These are phyloP conservation scores for Albula goreensis DNA, from an alignment of 2,113 vertebrate genomes.

Conservation along the genomic window DNA sequence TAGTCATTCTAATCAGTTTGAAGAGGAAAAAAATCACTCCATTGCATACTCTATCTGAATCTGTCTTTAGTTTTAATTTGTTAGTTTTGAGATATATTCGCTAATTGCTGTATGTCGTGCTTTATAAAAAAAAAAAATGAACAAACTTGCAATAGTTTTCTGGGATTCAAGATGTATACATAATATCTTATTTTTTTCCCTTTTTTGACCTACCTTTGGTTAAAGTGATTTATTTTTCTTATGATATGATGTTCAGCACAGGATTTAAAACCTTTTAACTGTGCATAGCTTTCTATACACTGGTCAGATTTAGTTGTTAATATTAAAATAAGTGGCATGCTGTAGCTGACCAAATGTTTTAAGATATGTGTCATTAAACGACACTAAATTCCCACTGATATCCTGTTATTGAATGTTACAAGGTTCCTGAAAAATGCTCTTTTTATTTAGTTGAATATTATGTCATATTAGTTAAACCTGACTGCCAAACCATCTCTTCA, in stretches of 20 bases:
- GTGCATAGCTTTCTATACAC: slow-evolving; percentile 36
- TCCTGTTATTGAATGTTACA: slow-evolving; percentile 21
- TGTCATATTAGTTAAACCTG: not conserved
- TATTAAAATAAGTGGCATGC: slow-evolving; percentile 45
- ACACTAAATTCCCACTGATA: slow-evolving; percentile 23
- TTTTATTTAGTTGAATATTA: not conserved
- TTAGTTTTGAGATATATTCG: slow-evolving; percentile 27
- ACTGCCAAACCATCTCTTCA: not conserved
- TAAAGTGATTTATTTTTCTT: slow-evolving; percentile 44
- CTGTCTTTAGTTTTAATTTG: slow-evolving; percentile 19
- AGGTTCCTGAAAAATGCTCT: not conserved
- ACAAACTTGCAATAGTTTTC: slow-evolving; percentile 22
- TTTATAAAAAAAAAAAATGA: slow-evolving; percentile 19
- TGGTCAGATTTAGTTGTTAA: slow-evolving; percentile 18
- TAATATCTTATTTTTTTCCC: slow-evolving; percentile 40
- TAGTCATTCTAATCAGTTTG: slow-evolving; percentile 31
- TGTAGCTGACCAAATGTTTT: slow-evolving; percentile 51
- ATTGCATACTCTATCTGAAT: slow-evolving; percentile 15
- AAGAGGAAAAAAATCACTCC: slow-evolving; percentile 13
- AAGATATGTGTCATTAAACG: slow-evolving; percentile 3
- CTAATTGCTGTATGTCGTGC: slow-evolving; percentile 23
- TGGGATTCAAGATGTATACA: slow-evolving; percentile 26
- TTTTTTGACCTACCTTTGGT: slow-evolving; percentile 42
- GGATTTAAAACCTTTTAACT: slow-evolving; percentile 27
- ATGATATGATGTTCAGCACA: slow-evolving; percentile 45